A percentile compares a stretch with the other conserved stretches of the same genome.
Conservation (phyloP, 2,113 vertebrate species). For the Brienomyrus brachyistius region DNA sequence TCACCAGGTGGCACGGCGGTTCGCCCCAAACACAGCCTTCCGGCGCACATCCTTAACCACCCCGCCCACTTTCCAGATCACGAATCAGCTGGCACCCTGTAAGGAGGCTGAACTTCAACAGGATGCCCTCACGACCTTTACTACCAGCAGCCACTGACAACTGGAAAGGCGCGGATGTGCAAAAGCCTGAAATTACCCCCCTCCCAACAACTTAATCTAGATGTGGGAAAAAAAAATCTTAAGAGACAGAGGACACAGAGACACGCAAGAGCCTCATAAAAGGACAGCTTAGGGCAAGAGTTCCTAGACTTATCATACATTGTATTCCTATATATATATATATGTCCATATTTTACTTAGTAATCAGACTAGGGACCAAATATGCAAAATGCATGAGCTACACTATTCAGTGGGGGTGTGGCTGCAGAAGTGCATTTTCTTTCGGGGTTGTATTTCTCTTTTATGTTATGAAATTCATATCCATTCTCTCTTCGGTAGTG, state of each 20-base stretch:
- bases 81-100: not conserved
- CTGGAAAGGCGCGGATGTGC: not conserved
- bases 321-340: not conserved
- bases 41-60: not conserved
- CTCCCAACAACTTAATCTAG: not conserved
- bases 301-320: not conserved
- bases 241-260: not conserved
- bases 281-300: not conserved
- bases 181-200: not conserved
- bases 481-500: not conserved
- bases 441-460: not conserved
- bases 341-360: not conserved
- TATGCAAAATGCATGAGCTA: not conserved
- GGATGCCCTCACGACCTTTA: not conserved
- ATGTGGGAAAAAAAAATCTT: not conserved
- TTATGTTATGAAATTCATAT: not conserved
- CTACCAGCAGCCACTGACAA: not conserved
- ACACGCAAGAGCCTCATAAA: not conserved
- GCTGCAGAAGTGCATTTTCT: not conserved
- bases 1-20: not conserved
- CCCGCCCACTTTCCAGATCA: not conserved
- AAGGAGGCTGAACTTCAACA: not conserved
- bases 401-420: constrained; percentile 12
- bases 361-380: not conserved
- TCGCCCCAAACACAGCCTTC: not conserved